Evolutionary conservation across 2,113 vertebrate species (phyloP), one percentile per base, ranked within the genome.

Genomic region (Datnioides undecimradiatus): DNA sequence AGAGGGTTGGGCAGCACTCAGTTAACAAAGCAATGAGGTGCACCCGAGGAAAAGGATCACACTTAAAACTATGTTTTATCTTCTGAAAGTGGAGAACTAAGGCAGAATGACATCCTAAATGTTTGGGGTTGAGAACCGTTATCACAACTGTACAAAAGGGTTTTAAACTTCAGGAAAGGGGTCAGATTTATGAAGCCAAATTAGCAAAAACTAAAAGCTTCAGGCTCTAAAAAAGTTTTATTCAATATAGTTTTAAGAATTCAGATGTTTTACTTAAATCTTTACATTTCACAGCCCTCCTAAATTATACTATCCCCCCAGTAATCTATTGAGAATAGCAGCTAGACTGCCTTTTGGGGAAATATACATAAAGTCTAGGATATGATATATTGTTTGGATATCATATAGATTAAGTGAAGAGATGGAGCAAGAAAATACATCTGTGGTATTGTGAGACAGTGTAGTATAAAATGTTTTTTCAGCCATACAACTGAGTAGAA

Each of bases 11-110:
- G 21, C 43, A 55, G 38, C 16, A 58, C 46, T 68, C 63, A 55
- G 33, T 75, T 71, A 80, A 75, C 58, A 41, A 62, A 38, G 52
- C 73, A 68, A 73, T 62, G 64, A 73, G 71, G 62, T n/a, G 31
- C 31, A 51, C 23, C 29, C 31, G 43, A 69, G 64, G 70, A 75
- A 70, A 69, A 43, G 29, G 68, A 80, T 17, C 6, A 5, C n/a
- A n/a, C n/a, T n/a, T n/a, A 60, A 36, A 76, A 51, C 45, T 73
- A 51, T 27, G 31, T 57, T 60, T 23, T 25, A 38, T 55, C 25
- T n/a, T 73, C 54, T 31, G 17, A 6, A 3, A 41, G 19, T 43
- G 29, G 25, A 48, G 43, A 63, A 40, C 58, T 23, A 59, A 72
- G 14, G 36, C 2, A 25, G 34, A 67, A 48, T 27, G 40, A 67